Base-by-base conservation (phyloP, 2,113 vertebrate genomes). In the Sorex araneus region DNA sequence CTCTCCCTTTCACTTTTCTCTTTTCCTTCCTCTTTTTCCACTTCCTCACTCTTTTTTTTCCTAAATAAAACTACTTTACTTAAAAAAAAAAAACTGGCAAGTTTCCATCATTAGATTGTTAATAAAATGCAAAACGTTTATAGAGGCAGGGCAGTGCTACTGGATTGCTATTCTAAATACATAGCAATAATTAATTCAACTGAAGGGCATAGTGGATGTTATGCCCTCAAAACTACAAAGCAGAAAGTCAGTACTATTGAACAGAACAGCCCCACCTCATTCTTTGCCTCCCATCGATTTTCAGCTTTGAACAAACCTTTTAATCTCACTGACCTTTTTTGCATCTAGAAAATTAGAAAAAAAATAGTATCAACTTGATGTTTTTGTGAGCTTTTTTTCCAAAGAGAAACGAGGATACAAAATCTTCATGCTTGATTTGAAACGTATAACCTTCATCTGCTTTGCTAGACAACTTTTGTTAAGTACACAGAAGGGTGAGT, bases 371-470 rank as follows among this genome's bases (percentile, higher is more conserved):
- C 23, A 63, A 57, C 8, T 50, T 71, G 2, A 25, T 27, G 11
- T 78, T 36, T 40, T 60, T 76, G 0, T 66, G 28, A 11, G 15
- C 16, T 2, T 23, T 70, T 2, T 54, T 9, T 88, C 4, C 23
- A 60, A 75, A 87, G 16, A 36, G 23, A 50, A 67, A 25, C 82
- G 16, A 71, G 45, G 25, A 43, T 23, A 54, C 1, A 77, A 74
- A 83, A 28, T 1, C 6, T 88, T 47, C 4, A 67, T 79, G 9
- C 78, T 64, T 94, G 21, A 70, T 77, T 79, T 87, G 94, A 90
- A 93, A 80, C 60, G 66, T 18, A n/a, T 7, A 70, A 2, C 40
- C 66, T 76, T 84, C 3, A 0, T 60, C 19, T 70, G 1, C 40
- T 84, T 84, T 93, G 8, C 40, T 78, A 63, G 73, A 40, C 9